Evolutionary conservation across 2,888 invertebrate genomes (phyloP), one percentile per base, ranked within the genome.

Genomic region (Blomia tropicalis): DNA sequence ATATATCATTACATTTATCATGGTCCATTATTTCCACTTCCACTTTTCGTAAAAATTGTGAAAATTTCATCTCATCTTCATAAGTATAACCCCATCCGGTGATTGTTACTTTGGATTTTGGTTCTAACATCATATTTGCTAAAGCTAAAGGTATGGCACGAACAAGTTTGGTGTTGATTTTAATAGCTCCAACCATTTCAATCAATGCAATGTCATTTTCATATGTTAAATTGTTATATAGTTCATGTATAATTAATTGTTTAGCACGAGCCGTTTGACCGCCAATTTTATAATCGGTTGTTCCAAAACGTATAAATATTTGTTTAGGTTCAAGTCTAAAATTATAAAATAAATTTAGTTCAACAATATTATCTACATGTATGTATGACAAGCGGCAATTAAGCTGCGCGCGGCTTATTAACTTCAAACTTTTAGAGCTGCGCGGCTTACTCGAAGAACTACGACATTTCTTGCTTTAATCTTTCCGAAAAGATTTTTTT

Each of bases 161-260:
- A 22, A 27, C 14, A n/a, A 11, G 7, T 7, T 7, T 7, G 7
- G 19, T 4, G 7, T 36, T 36, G 23, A 25, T 25, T 14, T 11
- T 7, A 25, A 59, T n/a, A 5, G 58, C 58, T 5, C 19, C 19
- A 11, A 11, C 22, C 11, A 23, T 36, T 23, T 59, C n/a, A 19
- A 59, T 53, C 19, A 59, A 19, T 17, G 59, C 59, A 54, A 59
- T 59, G 53, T 59, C 59, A 23, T 59, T 59, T 58, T 59, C 36
- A 11, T 5, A 5, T 17, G 44, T 59, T n/a, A 11, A 7, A 19
- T 19, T 44, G 36, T 59, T 25, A 19, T 54, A 59, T 11, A 11
- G 58, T 17, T 59, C 59, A 19, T 59, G 53, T 5, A 54, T 14
- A 11, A 59, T 59, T 19, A 54, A 5, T 17, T 14, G 5, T 7